Base-by-base conservation (phyloP, 2,888 invertebrate genomes). In the Sclerodermus sp. region DNA sequence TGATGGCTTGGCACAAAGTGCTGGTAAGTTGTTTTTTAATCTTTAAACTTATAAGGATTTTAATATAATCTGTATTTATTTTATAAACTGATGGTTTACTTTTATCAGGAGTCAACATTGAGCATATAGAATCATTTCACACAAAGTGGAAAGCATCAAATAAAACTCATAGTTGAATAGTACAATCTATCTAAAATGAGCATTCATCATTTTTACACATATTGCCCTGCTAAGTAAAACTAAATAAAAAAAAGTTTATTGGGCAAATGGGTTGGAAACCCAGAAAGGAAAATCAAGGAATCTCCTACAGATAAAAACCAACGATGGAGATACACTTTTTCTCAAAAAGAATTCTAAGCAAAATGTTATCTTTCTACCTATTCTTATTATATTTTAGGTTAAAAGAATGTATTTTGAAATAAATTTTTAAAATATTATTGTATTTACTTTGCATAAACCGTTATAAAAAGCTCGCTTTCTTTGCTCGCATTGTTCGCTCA, bases 101-200 rank as follows among this genome's bases (percentile, higher is more conserved):
- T 54, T 36, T 71, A 74, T 10, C 64, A 84, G 93, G 93, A 15
- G 87, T 94, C 43, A 86, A 89, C 64, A 82, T 93, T 47, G 90
- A 93, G 77, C 86, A 88, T 70, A 89, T 94, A 63, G 87, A 86
- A 63, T 86, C 87, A 62, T 95, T 94, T 82, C 89, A 90, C 80
- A 82, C 85, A 41, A 92, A 91, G 79, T 94, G 93, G 89, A 91
- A 91, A 75, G 87, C 88, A 64, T 83, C 85, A 18, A 81, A 83
- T 52, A 85, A 85, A 68, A 85, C 84, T 66, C 85, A 85, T 63
- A 85, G 86, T 77, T 86, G 85, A 85, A 79, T 60, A n/a, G 30
- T n/a, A 8, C 12, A 13, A 34, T 8, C 12, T 4, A 13, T 8
- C 34, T 12, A 34, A 34, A 34, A n/a, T 34, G 12, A 23, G 23